A percentile compares a stretch with the other conserved stretches of the same genome.
Evolutionary conservation across 1,140 invertebrate species (phyloP).

Genomic region (Pseudomyrmex flavicornis): DNA sequence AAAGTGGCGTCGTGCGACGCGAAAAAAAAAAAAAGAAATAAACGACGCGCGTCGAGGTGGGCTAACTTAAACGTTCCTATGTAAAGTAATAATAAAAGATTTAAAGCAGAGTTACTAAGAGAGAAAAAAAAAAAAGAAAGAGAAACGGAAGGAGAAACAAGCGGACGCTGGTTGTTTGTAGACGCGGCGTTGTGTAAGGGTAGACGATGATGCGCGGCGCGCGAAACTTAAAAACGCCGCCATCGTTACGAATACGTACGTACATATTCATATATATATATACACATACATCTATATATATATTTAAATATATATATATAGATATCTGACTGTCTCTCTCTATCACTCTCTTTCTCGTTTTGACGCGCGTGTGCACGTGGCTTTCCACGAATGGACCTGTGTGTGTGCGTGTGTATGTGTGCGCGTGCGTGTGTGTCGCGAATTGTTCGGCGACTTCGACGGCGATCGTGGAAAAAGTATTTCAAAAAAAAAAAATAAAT

Average conservation of each 20-base stretch:
- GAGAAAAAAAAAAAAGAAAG: slow-evolving; percentile 59
- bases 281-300: slow-evolving; percentile 76
- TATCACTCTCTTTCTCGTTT: slow-evolving; percentile 72
- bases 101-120: slow-evolving; percentile 77
- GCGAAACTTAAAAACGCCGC: slow-evolving; percentile 63
- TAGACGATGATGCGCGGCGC: slow-evolving; percentile 67
- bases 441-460: slow-evolving; percentile 41
- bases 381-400: slow-evolving; percentile 45
- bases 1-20: slow-evolving; percentile 61
- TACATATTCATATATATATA: slow-evolving; percentile 78
- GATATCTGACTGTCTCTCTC: slow-evolving; percentile 67
- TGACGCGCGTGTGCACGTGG: slow-evolving; percentile 65
- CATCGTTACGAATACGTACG: slow-evolving; percentile 79
- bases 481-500: neutral
- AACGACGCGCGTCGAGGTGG: slow-evolving; percentile 76
- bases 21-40: neutral
- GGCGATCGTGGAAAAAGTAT: slow-evolving; percentile 20
- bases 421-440: slow-evolving; percentile 18
- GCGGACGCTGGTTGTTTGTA: slow-evolving; percentile 51
- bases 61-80: slow-evolving; percentile 85
- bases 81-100: slow-evolving; percentile 84
- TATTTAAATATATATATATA: slow-evolving; percentile 62
- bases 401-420: slow-evolving; percentile 18
- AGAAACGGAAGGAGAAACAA: slow-evolving; percentile 48
- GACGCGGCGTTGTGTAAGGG: slow-evolving; percentile 65